Conservation (phyloP, 2,888 invertebrate species). For the Subacronicta megacephala region DNA sequence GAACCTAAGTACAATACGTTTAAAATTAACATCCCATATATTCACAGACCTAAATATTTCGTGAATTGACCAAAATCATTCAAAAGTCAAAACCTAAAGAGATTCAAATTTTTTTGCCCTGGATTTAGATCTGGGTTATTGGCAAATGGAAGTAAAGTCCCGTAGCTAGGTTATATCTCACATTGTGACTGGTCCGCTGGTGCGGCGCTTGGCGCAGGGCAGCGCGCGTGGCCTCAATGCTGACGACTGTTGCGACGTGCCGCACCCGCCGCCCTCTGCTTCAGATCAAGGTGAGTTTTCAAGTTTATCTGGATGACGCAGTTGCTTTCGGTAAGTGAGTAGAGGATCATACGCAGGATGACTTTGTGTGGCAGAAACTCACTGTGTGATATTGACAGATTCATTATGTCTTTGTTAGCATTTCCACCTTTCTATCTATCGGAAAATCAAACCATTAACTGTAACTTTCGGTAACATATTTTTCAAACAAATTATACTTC, state of each 20-base stretch:
- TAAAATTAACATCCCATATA: constrained; percentile 52
- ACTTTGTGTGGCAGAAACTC: constrained; percentile 18
- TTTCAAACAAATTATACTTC: constrained; percentile 6
- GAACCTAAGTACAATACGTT: constrained; percentile 55
- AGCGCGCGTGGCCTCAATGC: constrained; percentile 87
- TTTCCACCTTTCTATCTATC: constrained; percentile 5
- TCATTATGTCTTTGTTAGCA: constrained; percentile 4
- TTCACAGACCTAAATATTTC: constrained; percentile 31
- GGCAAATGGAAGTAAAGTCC: constrained; percentile 68
- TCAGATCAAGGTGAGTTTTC: constrained; percentile 81
- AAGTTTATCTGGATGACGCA: constrained; percentile 39
- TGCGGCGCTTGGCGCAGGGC: constrained; percentile 89
- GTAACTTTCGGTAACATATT: constrained; percentile 11
- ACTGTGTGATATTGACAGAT: constrained; percentile 5
- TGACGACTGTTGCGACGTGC: constrained; percentile 88
- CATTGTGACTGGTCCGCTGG: constrained; percentile 89
- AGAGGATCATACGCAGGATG: constrained; percentile 21
- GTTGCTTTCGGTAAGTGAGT: constrained; percentile 45
- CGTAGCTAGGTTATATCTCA: constrained; percentile 88
- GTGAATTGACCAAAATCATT: constrained; percentile 28
- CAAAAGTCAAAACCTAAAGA: constrained; percentile 16
- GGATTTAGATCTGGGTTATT: constrained; percentile 66
- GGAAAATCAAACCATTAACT: constrained; percentile 4
- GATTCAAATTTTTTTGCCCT: constrained; percentile 30
- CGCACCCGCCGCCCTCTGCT: constrained; percentile 87